Conservation (phyloP, 2,797 vertebrate genomes). For the Carcharodon carcharias region DNA sequence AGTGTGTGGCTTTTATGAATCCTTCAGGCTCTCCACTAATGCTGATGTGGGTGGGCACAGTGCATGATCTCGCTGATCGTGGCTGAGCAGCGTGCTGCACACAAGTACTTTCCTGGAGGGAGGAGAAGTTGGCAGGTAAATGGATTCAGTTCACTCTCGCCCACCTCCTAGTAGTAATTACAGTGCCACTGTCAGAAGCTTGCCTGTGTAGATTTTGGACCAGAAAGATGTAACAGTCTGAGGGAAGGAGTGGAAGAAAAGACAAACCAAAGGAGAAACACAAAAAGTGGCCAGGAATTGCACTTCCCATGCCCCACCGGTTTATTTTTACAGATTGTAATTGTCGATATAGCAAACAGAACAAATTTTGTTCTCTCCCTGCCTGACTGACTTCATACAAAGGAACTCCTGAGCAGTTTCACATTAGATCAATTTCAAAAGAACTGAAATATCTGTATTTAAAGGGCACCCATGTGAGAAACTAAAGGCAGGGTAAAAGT, state of each 20-base stretch:
- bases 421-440: not conserved
- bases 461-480: not conserved
- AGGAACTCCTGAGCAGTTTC: not conserved
- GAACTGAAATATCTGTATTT: not conserved
- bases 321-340: not conserved
- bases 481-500: not conserved
- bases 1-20: not conserved
- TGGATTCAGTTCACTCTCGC: not conserved
- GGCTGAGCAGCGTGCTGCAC: not conserved
- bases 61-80: not conserved
- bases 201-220: not conserved
- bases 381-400: not conserved
- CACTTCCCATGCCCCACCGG: not conserved
- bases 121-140: not conserved
- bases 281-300: not conserved
- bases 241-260: not conserved
- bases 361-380: not conserved
- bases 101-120: not conserved
- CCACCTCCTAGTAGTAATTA: not conserved
- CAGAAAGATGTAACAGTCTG: not conserved
- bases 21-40: not conserved
- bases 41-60: not conserved
- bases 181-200: too few species aligned
- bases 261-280: not conserved
- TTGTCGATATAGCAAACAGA: not conserved